Conservation (phyloP, 2,888 invertebrate genomes). For the Spodoptera picta region DNA sequence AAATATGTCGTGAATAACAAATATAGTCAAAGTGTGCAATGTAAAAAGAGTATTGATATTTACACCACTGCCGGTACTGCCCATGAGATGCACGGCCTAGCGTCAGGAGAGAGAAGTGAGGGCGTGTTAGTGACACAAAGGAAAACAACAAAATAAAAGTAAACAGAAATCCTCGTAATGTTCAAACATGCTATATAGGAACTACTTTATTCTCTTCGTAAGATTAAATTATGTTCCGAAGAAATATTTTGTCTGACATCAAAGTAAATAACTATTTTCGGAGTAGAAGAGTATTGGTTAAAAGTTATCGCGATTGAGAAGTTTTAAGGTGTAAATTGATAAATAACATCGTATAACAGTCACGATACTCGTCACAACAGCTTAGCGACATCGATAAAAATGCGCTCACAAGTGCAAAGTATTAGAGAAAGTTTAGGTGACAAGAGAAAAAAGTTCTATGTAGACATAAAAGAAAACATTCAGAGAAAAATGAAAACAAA, state of each 20-base stretch:
- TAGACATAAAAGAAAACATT: constrained; percentile 67
- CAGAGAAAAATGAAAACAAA: constrained; percentile 22
- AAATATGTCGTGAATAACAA: constrained; percentile 57
- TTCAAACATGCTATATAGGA: constrained; percentile 37
- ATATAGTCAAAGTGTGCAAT: constrained; percentile 81
- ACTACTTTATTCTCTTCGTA: constrained; percentile 1
- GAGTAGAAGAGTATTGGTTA: neutral
- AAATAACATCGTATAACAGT: constrained; percentile 35
- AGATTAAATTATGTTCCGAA: neutral
- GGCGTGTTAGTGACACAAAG: constrained; percentile 77
- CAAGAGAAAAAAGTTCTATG: constrained; percentile 60
- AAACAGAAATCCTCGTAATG: constrained; percentile 3
- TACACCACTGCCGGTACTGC: constrained; percentile 96
- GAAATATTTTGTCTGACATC: constrained; percentile 10
- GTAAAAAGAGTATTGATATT: constrained; percentile 90
- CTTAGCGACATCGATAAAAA: constrained; percentile 81
- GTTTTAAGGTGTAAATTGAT: constrained; percentile 20
- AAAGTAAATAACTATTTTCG: constrained; percentile 5
- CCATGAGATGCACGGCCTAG: constrained; percentile 97
- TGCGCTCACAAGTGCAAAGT: constrained; percentile 77
- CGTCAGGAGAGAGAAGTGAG: constrained; percentile 80
- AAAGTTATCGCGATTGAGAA: neutral
- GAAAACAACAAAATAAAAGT: constrained; percentile 20
- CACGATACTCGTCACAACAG: constrained; percentile 72
- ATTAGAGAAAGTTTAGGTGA: constrained; percentile 70